These are phyloP conservation scores for Bettongia penicillata DNA, from an alignment of 2,113 vertebrate genomes.

Conservation along the genomic window DNA sequence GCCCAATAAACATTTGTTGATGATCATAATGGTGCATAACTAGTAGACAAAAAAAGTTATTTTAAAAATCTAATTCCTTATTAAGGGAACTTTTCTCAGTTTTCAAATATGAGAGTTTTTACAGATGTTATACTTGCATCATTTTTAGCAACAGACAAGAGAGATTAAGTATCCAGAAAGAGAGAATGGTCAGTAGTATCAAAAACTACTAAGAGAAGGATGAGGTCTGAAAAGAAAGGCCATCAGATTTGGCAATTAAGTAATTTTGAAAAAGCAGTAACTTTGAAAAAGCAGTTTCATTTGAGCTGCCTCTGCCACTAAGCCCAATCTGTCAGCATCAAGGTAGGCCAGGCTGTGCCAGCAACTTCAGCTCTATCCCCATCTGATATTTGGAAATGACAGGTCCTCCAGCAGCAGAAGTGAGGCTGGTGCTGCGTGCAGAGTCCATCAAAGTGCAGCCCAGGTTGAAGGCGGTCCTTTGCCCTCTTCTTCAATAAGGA, in stretches of 20 bases:
- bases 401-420: neutral
- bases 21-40: neutral
- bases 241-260: neutral
- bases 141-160: neutral
- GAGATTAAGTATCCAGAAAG: neutral
- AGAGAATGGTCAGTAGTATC: neutral
- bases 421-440: neutral
- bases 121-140: neutral
- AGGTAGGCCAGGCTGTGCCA: neutral
- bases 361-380: neutral
- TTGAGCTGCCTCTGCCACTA: neutral
- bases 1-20: neutral
- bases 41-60: neutral
- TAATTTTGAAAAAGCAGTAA: neutral
- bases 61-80: neutral
- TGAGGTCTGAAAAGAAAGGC: neutral
- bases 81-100: neutral
- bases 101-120: neutral
- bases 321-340: neutral
- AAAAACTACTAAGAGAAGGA: neutral
- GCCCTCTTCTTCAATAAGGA: neutral
- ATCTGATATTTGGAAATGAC: neutral
- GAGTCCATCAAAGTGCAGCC: neutral
- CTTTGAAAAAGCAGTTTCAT: neutral
- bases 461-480: neutral